Evolutionary conservation across 2,888 invertebrate species (phyloP).

Genomic region (Ormyrus nitidulus): DNA sequence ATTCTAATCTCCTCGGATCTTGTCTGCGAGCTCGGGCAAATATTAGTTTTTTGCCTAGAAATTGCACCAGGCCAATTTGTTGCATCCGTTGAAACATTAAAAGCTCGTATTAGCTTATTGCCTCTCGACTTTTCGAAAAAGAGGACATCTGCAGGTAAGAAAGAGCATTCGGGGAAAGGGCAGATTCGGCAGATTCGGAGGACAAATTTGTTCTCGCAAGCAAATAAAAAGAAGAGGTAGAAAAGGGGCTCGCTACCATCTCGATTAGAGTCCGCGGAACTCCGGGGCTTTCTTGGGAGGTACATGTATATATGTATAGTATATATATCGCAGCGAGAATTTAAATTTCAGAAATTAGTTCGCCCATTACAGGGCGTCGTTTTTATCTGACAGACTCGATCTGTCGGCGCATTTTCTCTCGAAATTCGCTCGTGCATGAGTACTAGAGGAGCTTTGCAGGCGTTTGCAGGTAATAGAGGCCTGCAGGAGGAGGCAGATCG

Average conservation of each 20-base stretch:
- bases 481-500: neutral
- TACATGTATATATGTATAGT: neutral
- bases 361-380: constrained; percentile 71
- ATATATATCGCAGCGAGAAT: constrained; percentile 62
- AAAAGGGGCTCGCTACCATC: constrained; percentile 4
- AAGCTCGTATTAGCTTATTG: no score
- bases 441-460: neutral
- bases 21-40: neutral
- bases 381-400: neutral
- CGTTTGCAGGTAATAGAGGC: neutral
- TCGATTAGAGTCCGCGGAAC: constrained; percentile 28
- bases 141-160: no score
- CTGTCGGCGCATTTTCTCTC: constrained; percentile 14
- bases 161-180: no score
- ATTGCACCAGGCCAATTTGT: no score
- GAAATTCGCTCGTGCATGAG: neutral
- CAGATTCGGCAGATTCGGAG: no score
- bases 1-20: neutral
- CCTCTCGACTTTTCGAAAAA: no score
- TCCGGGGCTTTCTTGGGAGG: constrained; percentile 51
- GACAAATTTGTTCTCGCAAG: no score
- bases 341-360: constrained; percentile 75
- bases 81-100: no score
- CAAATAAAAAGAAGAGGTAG: no score
- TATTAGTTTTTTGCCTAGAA: no score